Base-by-base conservation (phyloP, 1,140 invertebrate species). In the Drosophila arawakana region DNA sequence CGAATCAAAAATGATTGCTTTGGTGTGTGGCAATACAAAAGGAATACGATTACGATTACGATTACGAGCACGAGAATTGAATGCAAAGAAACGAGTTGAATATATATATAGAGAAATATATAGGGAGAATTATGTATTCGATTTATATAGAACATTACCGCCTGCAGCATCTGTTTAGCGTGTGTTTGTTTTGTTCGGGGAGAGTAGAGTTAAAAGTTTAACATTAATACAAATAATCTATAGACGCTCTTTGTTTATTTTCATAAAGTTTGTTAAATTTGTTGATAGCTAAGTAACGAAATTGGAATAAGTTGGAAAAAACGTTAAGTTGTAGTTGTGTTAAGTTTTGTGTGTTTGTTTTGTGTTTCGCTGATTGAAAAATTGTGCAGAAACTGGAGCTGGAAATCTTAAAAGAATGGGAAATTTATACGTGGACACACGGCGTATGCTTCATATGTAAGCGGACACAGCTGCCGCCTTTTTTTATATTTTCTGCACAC, bases 131-230 rank as follows among this genome's bases (percentile, higher is more conserved):
- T 30, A 30, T 30, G 25, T 30, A 30, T 30, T 30, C 25, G 25
- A 30, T 37, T 91, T 91, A 90, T 15, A 9, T 52, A 35, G 50
- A 52, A 52, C 34, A 52, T 52, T 52, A 52, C 50, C 50, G 90
- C 90, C 90, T 85, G 90, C 90, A 80, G 90, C 90, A 91, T 91
- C 90, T 91, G 90, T 91, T 76, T 73, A 85, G 83, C 90, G 84
- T 90, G 78, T 86, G 47, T 68, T 34, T 65, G 13, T 74, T 30
- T 30, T 30, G 25, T 30, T 30, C 49, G 61, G 58, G 69, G 80
- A 74, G 66, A 89, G 80, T 78, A 89, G 63, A 84, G 68, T 68
- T 55, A 63, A 78, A 73, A 88, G 78, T 89, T 67, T 67, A 61
- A 44, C 71, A 88, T 89, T 88, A 88, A 71, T 89, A 88, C 61